phyloP scores from a whole-genome alignment of 92 coral and sea anemone genomes.

The Heliopora coerulea region DNA sequence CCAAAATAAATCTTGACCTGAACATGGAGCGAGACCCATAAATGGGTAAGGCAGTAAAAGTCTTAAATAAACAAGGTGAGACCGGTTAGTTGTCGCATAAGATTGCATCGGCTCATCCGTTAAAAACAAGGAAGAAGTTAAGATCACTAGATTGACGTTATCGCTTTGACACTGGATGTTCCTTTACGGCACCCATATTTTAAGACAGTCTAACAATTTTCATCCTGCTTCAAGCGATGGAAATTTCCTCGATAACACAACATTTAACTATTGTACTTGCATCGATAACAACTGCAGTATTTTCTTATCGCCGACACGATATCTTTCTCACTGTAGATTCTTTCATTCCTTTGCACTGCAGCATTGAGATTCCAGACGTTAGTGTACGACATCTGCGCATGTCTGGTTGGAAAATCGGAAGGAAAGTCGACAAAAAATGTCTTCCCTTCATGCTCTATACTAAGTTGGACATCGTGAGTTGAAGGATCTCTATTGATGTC shows the following conservation, averaged over 20 bases:
- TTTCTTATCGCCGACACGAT: not conserved
- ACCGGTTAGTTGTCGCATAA: too few relatives aligned
- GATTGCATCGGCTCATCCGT: too few relatives aligned
- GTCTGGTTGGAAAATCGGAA: conserved; percentile 4
- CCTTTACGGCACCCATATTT: too few relatives aligned
- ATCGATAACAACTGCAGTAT: not conserved
- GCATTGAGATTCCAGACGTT: not conserved
- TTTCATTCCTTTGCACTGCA: not conserved
- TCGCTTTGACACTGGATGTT: too few relatives aligned
- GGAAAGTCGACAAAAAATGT: conserved; percentile 22
- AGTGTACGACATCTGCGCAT: not conserved
- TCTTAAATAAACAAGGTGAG: too few relatives aligned
- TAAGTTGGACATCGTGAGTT: conserved; percentile 5
- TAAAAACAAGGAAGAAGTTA: too few relatives aligned
- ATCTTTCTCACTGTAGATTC: not conserved
- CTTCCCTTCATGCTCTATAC: conserved; percentile 2
- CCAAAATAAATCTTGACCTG: too few relatives aligned
- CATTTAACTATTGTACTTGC: not conserved
- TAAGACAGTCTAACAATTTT: not conserved
- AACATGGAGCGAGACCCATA: too few relatives aligned
- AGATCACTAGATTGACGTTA: too few relatives aligned
- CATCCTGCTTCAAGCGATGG: not conserved
- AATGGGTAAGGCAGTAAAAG: too few relatives aligned
- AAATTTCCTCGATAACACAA: not conserved
- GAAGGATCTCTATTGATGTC: conserved; percentile 21